These are phyloP conservation scores for Cancer borealis DNA, from an alignment of 2,888 invertebrate genomes.

Conservation along the genomic window DNA sequence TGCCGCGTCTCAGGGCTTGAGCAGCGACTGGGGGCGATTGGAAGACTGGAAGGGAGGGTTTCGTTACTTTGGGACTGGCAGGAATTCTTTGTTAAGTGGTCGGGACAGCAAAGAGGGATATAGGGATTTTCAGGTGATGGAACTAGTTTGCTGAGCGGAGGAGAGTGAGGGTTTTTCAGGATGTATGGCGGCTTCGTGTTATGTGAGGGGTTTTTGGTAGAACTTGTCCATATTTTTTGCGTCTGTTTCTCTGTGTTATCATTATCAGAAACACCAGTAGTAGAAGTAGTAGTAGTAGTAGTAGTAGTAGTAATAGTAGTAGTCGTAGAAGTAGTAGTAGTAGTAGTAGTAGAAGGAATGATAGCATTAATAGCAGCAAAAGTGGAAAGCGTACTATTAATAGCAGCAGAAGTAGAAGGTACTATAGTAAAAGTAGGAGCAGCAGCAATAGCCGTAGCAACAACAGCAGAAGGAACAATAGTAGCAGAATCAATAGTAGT, in stretches of 20 bases:
- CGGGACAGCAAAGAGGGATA: neutral
- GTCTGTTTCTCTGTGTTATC: neutral
- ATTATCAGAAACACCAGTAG: neutral
- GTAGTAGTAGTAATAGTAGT: neutral
- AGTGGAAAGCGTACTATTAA: neutral
- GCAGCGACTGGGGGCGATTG: neutral
- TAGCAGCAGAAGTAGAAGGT: neutral
- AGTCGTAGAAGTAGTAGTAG: neutral
- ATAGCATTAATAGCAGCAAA: neutral
- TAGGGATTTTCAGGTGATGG: neutral
- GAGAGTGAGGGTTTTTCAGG: neutral
- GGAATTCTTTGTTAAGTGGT: neutral
- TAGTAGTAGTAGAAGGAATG: neutral
- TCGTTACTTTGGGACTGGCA: neutral
- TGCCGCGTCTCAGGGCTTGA: neutral
- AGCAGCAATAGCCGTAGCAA: neutral
- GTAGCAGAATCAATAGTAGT: neutral
- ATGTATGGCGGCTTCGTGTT: neutral
- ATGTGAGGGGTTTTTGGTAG: neutral
- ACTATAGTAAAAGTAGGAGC: neutral
- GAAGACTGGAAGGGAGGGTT: neutral
- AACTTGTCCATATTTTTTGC: neutral
- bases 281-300: neutral
- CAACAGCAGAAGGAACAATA: neutral
- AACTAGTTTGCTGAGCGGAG: neutral